Evolutionary conservation across 2,113 vertebrate genomes (phyloP).

Genomic region (Heterocephalus glaber): DNA sequence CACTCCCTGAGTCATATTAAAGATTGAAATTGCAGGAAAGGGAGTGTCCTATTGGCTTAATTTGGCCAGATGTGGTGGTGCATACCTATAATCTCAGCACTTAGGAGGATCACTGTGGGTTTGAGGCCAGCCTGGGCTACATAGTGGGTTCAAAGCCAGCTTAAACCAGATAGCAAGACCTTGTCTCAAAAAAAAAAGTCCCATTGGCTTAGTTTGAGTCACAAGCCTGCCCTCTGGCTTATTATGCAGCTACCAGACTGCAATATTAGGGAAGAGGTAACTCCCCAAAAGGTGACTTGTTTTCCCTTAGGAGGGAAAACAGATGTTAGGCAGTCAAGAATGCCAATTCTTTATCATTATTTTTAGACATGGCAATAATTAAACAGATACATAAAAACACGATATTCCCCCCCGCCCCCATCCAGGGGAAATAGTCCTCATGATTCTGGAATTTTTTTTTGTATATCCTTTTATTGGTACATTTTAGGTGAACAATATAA

Average conservation of each 20-base stretch:
- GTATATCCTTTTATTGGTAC: too few species aligned
- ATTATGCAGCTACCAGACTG: background rate
- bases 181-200: background rate
- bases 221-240: background rate
- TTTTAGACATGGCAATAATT: background rate
- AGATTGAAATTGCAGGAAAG: background rate
- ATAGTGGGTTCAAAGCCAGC: background rate
- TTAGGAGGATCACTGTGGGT: background rate
- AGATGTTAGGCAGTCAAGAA: background rate
- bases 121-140: background rate
- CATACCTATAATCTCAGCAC: background rate
- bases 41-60: background rate
- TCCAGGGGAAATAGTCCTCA: background rate
- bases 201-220: background rate
- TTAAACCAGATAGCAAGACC: background rate
- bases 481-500: too few species aligned
- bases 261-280: background rate
- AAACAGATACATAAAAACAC: background rate
- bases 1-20: background rate
- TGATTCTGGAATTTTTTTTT: slow-evolving; percentile 13
- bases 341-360: background rate
- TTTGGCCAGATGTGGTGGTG: background rate
- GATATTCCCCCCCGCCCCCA: too few species aligned
- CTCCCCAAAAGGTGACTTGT: background rate
- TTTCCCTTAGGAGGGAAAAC: background rate